Evolutionary conservation across 2,797 vertebrate species (phyloP), one percentile per base, ranked within the genome.

Genomic region (Tarsius wallacei): DNA sequence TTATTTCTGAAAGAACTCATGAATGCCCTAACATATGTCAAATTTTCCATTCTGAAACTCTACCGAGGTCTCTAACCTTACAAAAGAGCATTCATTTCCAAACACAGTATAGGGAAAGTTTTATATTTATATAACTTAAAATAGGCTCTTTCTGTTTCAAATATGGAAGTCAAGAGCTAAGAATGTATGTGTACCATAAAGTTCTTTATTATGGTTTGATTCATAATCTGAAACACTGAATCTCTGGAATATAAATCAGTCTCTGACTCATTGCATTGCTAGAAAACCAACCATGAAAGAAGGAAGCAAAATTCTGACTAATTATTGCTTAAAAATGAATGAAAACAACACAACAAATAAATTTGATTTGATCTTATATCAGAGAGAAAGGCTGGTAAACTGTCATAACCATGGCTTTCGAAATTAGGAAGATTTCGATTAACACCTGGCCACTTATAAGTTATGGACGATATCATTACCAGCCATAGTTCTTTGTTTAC

Each of bases 1-100:
- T 96, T 85, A 66, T 14, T 88, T 64, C n/a, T 80, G 59, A 94
- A 94, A 78, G 12, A 80, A n/a, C 7, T 89, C 53, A 66, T 8
- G 2, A 74, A 28, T 53, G 26, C 4, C 13, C 2, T 17, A 81
- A 59, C 0, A 21, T 33, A 51, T 28, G 7, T 51, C 31, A 53
- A 70, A 93, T 13, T 91, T 85, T 89, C 66, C 49, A 61, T 78
- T 92, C 47, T 68, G 51, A 92, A 90, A 55, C 14, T 19, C 64
- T 70, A 61, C n/a, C 13, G 71, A 74, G 31, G 28, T 74, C 22
- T 77, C 31, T 31, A n/a, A 8, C 7, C 19, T 76, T 82, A 81
- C 5, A 88, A 68, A 92, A 71, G 13, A 63, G 42, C n/a, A 66
- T 5, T 63, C 16, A 64, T 64, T 89, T 7, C 13, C 51, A 57